Conservation (phyloP, 2,888 invertebrate species). For the Hirtodrosophila alboralis region DNA sequence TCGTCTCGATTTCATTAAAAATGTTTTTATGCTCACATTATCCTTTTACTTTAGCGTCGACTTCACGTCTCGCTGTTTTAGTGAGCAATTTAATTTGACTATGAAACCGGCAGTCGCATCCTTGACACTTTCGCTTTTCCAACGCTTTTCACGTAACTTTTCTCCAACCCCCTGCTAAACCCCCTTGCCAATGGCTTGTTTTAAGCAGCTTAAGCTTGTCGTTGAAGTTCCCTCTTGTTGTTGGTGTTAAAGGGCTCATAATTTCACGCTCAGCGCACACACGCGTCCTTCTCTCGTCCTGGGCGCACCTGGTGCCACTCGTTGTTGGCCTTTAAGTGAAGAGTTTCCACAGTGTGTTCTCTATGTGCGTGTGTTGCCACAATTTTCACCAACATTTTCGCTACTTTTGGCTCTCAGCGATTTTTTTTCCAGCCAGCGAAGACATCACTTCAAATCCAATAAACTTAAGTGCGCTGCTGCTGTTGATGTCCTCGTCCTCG, state of each 20-base stretch:
- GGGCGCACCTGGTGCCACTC: slow-evolving; percentile 46
- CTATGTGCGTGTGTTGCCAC: slow-evolving; percentile 39
- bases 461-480: slow-evolving; percentile 66
- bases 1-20: slow-evolving; percentile 81
- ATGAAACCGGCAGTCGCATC: slow-evolving; percentile 71
- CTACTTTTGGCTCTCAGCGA: slow-evolving; percentile 28
- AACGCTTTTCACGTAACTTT: slow-evolving; percentile 1
- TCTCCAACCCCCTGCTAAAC: slow-evolving; percentile 5
- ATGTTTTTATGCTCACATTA: slow-evolving; percentile 77
- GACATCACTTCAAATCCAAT: slow-evolving; percentile 71
- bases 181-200: slow-evolving; percentile 65
- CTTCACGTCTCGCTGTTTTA: slow-evolving; percentile 46
- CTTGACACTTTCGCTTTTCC: slow-evolving; percentile 77
- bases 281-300: slow-evolving; percentile 30
- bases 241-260: slow-evolving; percentile 70
- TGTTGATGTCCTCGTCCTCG: slow-evolving; percentile 2
- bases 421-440: slow-evolving; percentile 29
- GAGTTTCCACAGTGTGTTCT: slow-evolving; percentile 32
- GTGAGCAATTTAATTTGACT: slow-evolving; percentile 77
- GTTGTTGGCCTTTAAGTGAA: slow-evolving; percentile 49
- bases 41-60: slow-evolving; percentile 70
- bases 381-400: slow-evolving; percentile 49
- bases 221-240: slow-evolving; percentile 57
- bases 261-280: slow-evolving; percentile 73
- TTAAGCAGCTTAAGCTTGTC: slow-evolving; percentile 80